Evolutionary conservation across 2,113 vertebrate species (phyloP).

Genomic region (Aix galericulata): DNA sequence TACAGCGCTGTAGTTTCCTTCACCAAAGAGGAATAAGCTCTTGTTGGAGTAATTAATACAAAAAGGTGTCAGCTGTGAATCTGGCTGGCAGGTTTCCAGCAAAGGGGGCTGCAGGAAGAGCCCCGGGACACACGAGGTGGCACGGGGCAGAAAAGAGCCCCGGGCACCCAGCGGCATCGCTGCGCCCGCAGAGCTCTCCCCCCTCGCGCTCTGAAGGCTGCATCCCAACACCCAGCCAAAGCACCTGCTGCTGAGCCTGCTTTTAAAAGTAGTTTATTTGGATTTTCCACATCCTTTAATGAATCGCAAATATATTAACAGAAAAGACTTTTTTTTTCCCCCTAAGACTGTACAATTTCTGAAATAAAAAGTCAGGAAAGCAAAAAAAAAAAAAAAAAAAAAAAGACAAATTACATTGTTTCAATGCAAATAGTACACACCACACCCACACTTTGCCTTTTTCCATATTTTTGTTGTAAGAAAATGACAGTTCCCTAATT

Average conservation of each 20-base stretch:
- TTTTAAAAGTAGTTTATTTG: slow-evolving; percentile 83
- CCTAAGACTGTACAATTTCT: slow-evolving; percentile 75
- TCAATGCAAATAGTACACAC: slow-evolving; percentile 74
- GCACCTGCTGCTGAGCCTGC: slow-evolving; percentile 58
- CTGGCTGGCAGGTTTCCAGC: too few species aligned
- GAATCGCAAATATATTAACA: slow-evolving; percentile 83
- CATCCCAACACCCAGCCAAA: background rate
- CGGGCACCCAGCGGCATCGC: accelerated
- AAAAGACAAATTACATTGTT: slow-evolving; percentile 70
- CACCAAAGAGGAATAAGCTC: background rate
- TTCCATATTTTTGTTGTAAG: slow-evolving; percentile 40
- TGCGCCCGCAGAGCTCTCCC: accelerated
- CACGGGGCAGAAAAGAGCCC: background rate
- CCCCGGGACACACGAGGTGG: accelerated
- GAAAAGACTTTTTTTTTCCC: slow-evolving; percentile 56
- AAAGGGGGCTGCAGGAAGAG: too few species aligned
- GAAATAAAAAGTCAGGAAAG: slow-evolving; percentile 70
- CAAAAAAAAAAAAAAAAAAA: background rate
- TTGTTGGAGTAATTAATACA: too few species aligned
- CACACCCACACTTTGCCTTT: slow-evolving; percentile 68
- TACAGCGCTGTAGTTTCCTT: background rate
- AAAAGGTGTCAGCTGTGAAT: too few species aligned
- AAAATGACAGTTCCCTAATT: slow-evolving; percentile 27
- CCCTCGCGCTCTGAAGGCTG: background rate
- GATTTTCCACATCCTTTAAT: slow-evolving; percentile 80